Evolutionary conservation across 2,113 vertebrate genomes (phyloP).

Genomic region (Takifugu bimaculatus): DNA sequence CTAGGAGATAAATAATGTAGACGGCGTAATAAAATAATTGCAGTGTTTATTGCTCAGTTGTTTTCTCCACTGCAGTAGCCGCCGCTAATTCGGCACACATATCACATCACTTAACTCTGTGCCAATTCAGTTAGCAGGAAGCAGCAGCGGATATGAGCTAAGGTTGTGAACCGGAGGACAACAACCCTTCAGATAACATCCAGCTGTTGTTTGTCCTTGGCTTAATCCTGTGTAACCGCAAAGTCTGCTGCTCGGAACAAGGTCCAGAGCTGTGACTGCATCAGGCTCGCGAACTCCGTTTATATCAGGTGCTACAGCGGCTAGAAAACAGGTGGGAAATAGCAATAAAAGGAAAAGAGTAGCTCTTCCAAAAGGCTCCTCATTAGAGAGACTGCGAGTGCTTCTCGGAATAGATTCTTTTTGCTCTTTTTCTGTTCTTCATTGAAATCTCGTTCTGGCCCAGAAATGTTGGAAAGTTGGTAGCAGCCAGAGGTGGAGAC

Average conservation of each 20-base stretch:
- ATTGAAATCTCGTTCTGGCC: slow-evolving; percentile 62
- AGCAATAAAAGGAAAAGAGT: slow-evolving; percentile 61
- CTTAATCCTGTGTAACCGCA: slow-evolving; percentile 28
- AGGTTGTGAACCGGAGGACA: slow-evolving; percentile 62
- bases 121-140: slow-evolving; percentile 62
- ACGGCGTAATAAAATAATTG: background rate
- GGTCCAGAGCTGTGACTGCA: slow-evolving; percentile 11
- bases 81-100: slow-evolving; percentile 18
- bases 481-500: slow-evolving; percentile 12
- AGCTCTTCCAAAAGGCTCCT: background rate
- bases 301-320: slow-evolving; percentile 20
- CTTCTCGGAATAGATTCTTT: slow-evolving; percentile 49
- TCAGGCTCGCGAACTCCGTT: slow-evolving; percentile 27
- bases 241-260: slow-evolving; percentile 14
- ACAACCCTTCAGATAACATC: slow-evolving; percentile 50
- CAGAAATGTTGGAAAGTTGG: slow-evolving; percentile 39
- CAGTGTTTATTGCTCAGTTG: slow-evolving; percentile 8
- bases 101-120: slow-evolving; percentile 28
- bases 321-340: slow-evolving; percentile 22
- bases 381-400: slow-evolving; percentile 44
- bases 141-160: slow-evolving; percentile 47
- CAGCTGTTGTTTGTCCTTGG: slow-evolving; percentile 57
- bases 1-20: background rate
- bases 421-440: slow-evolving; percentile 40
- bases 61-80: slow-evolving; percentile 5